phyloP scores from a whole-genome alignment of 2,113 vertebrate species.

The Setophaga petechia region DNA sequence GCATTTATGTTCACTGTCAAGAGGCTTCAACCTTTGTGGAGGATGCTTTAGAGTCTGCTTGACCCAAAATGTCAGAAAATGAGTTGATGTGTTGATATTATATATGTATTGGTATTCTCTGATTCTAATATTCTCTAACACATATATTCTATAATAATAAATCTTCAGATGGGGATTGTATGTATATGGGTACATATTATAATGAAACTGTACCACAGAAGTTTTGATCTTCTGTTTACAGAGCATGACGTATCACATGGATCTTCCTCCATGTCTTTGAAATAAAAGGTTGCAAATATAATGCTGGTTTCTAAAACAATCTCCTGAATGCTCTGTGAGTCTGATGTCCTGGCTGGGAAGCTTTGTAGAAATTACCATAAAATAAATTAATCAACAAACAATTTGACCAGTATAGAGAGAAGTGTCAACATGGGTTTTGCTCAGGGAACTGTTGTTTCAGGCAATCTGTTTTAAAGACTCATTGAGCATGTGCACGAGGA shows the following conservation, averaged over 20 bases:
- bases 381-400: neutral
- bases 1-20: neutral
- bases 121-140: neutral
- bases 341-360: neutral
- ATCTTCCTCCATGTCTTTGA: neutral
- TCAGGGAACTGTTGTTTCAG: neutral
- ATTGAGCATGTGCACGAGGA: neutral
- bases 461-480: neutral
- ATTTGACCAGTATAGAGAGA: neutral
- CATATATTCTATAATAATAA: neutral
- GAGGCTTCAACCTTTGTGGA: neutral
- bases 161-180: neutral
- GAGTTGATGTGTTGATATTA: neutral
- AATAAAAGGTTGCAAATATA: neutral
- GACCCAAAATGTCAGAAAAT: neutral
- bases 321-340: neutral
- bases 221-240: neutral
- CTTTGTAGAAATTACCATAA: neutral
- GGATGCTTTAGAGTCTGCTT: neutral
- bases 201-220: neutral
- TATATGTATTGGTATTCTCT: neutral
- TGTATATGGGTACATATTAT: accelerated
- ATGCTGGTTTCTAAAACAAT: neutral
- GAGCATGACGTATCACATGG: neutral
- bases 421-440: neutral